A percentile compares a stretch with the other conserved stretches of the same genome.
Evolutionary conservation across 2,113 vertebrate genomes (phyloP).

Genomic region (Oceanites oceanicus): DNA sequence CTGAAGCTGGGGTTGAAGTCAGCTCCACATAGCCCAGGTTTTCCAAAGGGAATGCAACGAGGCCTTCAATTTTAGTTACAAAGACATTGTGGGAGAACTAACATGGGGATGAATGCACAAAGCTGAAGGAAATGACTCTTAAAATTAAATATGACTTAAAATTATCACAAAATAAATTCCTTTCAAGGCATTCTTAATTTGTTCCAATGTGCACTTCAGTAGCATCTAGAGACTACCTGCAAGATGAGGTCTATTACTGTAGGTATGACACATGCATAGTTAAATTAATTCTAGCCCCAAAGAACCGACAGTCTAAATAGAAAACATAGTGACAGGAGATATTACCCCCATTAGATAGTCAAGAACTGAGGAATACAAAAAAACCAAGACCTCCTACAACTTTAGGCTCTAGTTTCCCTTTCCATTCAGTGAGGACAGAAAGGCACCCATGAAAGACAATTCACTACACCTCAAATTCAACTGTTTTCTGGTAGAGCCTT

Average conservation of each 20-base stretch:
- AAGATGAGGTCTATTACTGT: not conserved
- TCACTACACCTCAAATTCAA: not conserved
- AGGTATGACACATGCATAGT: not conserved
- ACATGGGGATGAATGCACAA: not conserved
- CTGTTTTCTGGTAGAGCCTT: not conserved
- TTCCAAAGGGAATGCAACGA: not conserved
- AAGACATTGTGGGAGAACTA: not conserved
- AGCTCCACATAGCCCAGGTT: not conserved
- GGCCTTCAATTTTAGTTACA: not conserved
- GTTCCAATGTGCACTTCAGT: not conserved
- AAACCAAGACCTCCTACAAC: not conserved
- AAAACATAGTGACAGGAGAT: not conserved
- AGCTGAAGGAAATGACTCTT: not conserved
- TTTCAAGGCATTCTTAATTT: not conserved
- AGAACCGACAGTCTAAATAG: not conserved
- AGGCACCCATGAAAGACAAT: not conserved
- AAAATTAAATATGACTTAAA: not conserved
- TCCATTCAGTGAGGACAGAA: not conserved
- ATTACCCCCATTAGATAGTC: not conserved
- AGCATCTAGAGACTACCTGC: not conserved
- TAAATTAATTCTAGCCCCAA: not conserved
- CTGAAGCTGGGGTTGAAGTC: not conserved
- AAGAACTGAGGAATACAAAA: not conserved
- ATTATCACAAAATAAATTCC: not conserved
- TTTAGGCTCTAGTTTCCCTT: not conserved